Percentiles rank a stretch among this genome's conserved stretches.
These are phyloP conservation scores for Rattus rattus DNA, from an alignment of 2,113 vertebrate genomes.

Conservation along the genomic window DNA sequence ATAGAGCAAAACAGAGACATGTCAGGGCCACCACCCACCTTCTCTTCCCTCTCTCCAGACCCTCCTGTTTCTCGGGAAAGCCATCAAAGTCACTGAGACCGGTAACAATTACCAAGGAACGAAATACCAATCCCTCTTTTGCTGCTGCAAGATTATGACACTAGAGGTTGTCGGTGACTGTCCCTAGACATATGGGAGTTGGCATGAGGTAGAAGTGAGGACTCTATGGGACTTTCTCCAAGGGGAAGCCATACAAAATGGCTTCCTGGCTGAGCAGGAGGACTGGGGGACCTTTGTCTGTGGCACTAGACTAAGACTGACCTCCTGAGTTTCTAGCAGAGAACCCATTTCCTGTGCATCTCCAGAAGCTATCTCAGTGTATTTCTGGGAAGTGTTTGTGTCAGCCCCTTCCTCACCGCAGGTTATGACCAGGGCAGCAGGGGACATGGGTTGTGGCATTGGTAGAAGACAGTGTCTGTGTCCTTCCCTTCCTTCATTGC, in stretches of 20 bases:
- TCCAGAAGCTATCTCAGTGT: neutral
- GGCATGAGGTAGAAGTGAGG: neutral
- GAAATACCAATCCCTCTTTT: neutral
- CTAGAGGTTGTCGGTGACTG: neutral
- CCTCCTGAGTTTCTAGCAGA: neutral
- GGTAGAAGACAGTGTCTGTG: neutral
- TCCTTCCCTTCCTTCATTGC: neutral
- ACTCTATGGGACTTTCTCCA: neutral
- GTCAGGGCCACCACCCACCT: neutral
- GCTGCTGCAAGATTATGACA: neutral
- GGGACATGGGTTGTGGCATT: rapidly evolving
- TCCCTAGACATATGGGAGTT: neutral
- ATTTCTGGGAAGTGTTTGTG: neutral
- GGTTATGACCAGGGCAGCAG: rapidly evolving
- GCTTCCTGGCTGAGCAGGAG: neutral
- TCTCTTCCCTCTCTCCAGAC: neutral
- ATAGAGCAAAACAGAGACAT: neutral
- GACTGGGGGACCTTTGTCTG: neutral
- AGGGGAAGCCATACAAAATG: neutral
- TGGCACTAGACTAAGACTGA: neutral
- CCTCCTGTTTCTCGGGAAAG: neutral
- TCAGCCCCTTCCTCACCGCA: neutral
- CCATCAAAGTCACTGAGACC: neutral
- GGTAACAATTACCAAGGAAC: neutral
- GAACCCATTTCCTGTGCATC: neutral